Conservation (phyloP, 1,140 invertebrate species). For the Hormaphis cornu region DNA sequence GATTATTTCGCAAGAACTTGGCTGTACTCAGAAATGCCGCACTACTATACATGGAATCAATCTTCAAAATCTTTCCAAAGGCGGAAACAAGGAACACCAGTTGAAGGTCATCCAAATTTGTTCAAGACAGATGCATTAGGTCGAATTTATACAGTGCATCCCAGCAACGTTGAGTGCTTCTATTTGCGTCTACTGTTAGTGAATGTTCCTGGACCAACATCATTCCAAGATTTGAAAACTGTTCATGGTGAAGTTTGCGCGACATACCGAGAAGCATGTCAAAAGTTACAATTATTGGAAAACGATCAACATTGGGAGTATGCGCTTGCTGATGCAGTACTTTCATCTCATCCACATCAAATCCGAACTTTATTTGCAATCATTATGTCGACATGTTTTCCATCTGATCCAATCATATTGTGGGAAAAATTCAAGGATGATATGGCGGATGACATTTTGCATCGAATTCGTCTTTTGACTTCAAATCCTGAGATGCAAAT, state of each 20-base stretch:
- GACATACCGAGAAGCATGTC: conserved; percentile 37
- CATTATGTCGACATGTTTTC: no score
- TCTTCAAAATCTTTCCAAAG: conserved; percentile 27
- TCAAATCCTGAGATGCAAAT: conserved; percentile 36
- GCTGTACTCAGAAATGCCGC: no score
- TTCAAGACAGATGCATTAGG: no score
- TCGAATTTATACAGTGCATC: no score
- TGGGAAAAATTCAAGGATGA: no score
- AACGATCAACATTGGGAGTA: no score
- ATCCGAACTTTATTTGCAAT: conserved; percentile 44
- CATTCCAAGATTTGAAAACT: conserved; percentile 42
- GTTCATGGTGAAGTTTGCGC: conserved; percentile 38
- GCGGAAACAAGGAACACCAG: conserved; percentile 33
- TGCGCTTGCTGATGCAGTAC: conserved; percentile 37
- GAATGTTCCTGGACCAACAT: conserved; percentile 42
- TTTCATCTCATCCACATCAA: conserved; percentile 40
- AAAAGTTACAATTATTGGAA: conserved; percentile 33
- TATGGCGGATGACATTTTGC: no score
- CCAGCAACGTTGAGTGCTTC: no score
- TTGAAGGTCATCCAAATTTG: conserved; percentile 21
- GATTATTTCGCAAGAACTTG: conserved; percentile 31
- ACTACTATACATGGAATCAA: conserved; percentile 20
- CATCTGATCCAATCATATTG: conserved; percentile 40
- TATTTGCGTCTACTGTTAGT: conserved; percentile 35
- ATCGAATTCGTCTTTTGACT: conserved; percentile 36